Evolutionary conservation across 1,140 invertebrate genomes (phyloP).

Genomic region (Parapsyche elsis): DNA sequence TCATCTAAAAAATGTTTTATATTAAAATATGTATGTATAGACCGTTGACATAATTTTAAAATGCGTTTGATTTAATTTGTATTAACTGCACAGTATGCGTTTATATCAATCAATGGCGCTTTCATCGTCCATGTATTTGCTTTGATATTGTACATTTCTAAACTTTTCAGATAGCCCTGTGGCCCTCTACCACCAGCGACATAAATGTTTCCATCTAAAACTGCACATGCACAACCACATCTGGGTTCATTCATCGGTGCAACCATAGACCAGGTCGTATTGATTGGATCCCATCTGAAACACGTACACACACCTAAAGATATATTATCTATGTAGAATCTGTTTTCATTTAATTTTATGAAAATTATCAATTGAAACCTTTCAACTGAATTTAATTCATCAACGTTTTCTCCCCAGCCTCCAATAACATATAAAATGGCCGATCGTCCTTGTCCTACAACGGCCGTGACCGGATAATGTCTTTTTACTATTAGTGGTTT

Average conservation of each 20-base stretch:
- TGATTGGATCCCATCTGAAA: neutral
- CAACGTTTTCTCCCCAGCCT: neutral
- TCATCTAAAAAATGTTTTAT: neutral
- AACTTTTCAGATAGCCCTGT: neutral
- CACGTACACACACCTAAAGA: neutral
- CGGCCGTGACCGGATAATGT: neutral
- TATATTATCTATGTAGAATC: neutral
- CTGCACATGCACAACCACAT: neutral
- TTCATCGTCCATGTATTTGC: neutral
- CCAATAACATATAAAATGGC: neutral
- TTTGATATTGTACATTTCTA: constrained; percentile 3
- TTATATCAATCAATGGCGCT: neutral
- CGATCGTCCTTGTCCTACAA: neutral
- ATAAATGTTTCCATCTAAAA: neutral
- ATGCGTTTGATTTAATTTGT: neutral
- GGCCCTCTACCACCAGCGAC: neutral
- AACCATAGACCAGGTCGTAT: neutral
- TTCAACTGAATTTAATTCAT: neutral
- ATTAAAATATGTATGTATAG: neutral
- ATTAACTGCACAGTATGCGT: neutral
- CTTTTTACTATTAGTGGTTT: neutral
- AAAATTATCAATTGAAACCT: neutral
- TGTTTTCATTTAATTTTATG: too few species aligned
- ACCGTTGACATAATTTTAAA: neutral
- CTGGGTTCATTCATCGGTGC: neutral